Conservation (phyloP, 1,140 invertebrate species). For the Drosophila biarmipes region DNA sequence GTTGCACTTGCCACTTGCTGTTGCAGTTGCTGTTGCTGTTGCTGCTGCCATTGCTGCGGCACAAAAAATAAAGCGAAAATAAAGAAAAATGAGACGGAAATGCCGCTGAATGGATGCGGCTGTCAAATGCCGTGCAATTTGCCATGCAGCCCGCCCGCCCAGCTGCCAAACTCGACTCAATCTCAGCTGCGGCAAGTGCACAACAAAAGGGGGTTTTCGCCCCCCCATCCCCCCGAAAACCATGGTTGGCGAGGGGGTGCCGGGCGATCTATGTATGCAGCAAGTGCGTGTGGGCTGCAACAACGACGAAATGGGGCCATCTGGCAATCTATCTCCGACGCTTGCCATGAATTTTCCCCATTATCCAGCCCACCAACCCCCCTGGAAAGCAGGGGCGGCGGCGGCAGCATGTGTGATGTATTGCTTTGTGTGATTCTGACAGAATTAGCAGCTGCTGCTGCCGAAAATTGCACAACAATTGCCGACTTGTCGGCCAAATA, state of each 20-base stretch:
- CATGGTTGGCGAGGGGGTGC: slow-evolving; percentile 22
- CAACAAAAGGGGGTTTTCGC: background rate
- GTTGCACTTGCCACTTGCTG: background rate
- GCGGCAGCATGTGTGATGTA: slow-evolving; percentile 68
- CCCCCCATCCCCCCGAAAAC: too few relatives aligned
- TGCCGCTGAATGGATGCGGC: slow-evolving; percentile 73
- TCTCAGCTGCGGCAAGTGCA: slow-evolving; percentile 65
- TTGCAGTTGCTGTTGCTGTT: slow-evolving; percentile 9
- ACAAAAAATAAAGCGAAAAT: slow-evolving; percentile 13
- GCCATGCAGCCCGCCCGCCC: slow-evolving; percentile 31
- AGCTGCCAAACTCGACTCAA: slow-evolving; percentile 57
- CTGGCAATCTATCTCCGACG: slow-evolving; percentile 78
- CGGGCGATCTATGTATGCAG: too few relatives aligned
- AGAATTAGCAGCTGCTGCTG: slow-evolving; percentile 80
- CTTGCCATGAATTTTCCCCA: slow-evolving; percentile 62
- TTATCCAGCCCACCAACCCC: slow-evolving; percentile 15
- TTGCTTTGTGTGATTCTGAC: slow-evolving; percentile 81
- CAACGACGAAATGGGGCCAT: slow-evolving; percentile 41
- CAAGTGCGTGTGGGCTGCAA: slow-evolving; percentile 11
- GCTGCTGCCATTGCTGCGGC: slow-evolving; percentile 11
- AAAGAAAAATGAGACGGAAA: slow-evolving; percentile 48
- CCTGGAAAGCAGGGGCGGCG: background rate
- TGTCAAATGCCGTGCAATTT: slow-evolving; percentile 79
- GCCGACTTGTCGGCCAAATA: slow-evolving; percentile 29
- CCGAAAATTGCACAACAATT: slow-evolving; percentile 76